Conservation (phyloP, 2,888 invertebrate species). For the Brachypalpus laphriformis region DNA sequence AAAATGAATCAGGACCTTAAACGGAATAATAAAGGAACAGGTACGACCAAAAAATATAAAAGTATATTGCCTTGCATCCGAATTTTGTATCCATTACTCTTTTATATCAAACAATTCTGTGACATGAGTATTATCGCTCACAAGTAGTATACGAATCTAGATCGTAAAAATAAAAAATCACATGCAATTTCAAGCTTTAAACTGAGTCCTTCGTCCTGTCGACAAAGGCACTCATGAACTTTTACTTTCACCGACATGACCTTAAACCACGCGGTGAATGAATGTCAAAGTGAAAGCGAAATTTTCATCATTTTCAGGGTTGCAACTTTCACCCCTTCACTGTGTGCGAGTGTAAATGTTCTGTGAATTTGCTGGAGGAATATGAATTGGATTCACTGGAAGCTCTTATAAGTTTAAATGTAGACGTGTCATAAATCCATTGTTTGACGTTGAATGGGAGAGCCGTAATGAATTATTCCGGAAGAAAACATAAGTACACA, state of each 20-base stretch:
- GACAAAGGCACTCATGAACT: neutral
- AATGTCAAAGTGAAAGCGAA: conserved; percentile 2
- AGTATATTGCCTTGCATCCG: too few species aligned
- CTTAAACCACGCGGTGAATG: neutral
- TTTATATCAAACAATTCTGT: too few species aligned
- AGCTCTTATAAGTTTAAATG: neutral
- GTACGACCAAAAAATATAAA: too few species aligned
- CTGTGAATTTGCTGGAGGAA: neutral
- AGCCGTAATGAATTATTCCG: neutral
- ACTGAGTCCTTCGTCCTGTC: neutral
- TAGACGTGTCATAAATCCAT: neutral
- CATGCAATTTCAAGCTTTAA: neutral
- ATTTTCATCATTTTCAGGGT: neutral
- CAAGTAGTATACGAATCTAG: neutral
- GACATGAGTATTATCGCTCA: neutral
- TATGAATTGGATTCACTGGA: neutral
- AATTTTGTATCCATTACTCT: too few species aligned
- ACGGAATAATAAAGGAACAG: too few species aligned
- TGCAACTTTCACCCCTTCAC: neutral
- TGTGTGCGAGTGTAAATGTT: neutral
- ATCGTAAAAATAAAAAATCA: neutral
- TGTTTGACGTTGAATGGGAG: neutral
- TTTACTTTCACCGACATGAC: neutral
- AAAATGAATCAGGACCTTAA: too few species aligned
- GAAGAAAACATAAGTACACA: neutral